phyloP scores from a whole-genome alignment of 2,797 vertebrate species.

The Hydrophis major region DNA sequence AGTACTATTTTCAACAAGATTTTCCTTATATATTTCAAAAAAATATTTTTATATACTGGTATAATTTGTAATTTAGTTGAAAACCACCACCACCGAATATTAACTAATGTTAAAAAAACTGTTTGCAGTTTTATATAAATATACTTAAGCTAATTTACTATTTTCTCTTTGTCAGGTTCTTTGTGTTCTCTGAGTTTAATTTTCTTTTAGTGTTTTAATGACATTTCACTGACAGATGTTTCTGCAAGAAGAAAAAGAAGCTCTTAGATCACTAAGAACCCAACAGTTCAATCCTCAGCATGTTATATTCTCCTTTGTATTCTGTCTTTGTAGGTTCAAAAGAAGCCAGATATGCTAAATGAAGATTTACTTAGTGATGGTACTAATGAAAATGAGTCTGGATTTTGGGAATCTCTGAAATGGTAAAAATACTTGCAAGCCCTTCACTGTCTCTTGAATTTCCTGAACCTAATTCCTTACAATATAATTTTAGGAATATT shows the following conservation, averaged over 20 bases:
- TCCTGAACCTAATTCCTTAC: conserved; percentile 9
- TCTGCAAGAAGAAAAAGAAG: background rate
- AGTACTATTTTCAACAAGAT: background rate
- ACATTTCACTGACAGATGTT: background rate
- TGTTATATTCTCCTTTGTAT: background rate
- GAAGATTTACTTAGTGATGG: conserved; percentile 94
- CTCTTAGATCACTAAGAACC: background rate
- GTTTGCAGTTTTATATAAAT: background rate
- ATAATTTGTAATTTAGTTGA: background rate
- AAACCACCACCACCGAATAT: background rate
- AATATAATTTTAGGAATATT: background rate
- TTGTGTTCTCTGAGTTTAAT: background rate
- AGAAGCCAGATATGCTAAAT: conserved; percentile 90
- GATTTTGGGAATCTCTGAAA: conserved; percentile 95
- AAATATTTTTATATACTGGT: background rate
- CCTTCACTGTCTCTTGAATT: background rate
- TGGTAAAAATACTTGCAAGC: conserved; percentile 71
- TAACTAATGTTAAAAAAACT: background rate
- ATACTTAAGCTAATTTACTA: background rate
- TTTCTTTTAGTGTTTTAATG: background rate
- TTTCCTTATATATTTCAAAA: background rate
- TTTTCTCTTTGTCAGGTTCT: conserved; percentile 77
- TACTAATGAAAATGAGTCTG: conserved; percentile 83
- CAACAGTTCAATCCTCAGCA: background rate
- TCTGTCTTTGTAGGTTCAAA: conserved; percentile 85